A percentile compares a stretch with the other conserved stretches of the same genome.
These are phyloP conservation scores for Oikopleura dioica DNA, from an alignment of 23 tunicate genomes.

Conservation along the genomic window DNA sequence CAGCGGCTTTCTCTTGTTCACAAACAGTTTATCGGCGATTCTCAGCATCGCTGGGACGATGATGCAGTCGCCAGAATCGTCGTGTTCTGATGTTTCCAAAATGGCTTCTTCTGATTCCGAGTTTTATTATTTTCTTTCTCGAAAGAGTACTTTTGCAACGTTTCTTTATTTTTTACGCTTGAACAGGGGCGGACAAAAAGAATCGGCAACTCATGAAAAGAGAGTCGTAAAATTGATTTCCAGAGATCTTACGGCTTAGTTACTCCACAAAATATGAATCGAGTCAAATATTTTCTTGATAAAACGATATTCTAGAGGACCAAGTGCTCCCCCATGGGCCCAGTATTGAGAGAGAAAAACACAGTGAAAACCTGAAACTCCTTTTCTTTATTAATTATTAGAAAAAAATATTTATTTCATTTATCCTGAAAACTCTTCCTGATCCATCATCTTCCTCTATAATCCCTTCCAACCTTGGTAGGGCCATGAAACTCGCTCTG, in stretches of 20 bases:
- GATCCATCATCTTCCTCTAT: conserved; percentile 3
- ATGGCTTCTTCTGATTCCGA: not conserved
- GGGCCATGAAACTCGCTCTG: not conserved
- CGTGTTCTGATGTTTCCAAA: conserved; percentile 8
- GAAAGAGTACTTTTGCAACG: not conserved
- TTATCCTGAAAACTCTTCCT: not conserved
- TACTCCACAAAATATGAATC: too few species aligned
- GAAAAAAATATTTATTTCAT: too few species aligned
- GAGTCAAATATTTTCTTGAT: too few species aligned
- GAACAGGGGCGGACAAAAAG: too few species aligned
- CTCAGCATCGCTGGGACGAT: not conserved
- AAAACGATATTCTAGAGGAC: too few species aligned
- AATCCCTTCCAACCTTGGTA: not conserved
- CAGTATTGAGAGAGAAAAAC: too few species aligned
- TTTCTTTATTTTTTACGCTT: not conserved
- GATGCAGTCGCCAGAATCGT: not conserved
- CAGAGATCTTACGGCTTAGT: too few species aligned
- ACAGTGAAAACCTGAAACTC: too few species aligned
- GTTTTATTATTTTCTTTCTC: not conserved
- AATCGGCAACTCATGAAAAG: too few species aligned
- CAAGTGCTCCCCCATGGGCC: too few species aligned
- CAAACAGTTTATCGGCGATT: conserved; percentile 2
- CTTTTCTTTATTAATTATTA: too few species aligned
- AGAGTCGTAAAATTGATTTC: not conserved
- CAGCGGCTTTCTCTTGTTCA: too few species aligned